Evolutionary conservation across 2,113 vertebrate genomes (phyloP), one percentile per base, ranked within the genome.

Genomic region (Seriola dumerili): DNA sequence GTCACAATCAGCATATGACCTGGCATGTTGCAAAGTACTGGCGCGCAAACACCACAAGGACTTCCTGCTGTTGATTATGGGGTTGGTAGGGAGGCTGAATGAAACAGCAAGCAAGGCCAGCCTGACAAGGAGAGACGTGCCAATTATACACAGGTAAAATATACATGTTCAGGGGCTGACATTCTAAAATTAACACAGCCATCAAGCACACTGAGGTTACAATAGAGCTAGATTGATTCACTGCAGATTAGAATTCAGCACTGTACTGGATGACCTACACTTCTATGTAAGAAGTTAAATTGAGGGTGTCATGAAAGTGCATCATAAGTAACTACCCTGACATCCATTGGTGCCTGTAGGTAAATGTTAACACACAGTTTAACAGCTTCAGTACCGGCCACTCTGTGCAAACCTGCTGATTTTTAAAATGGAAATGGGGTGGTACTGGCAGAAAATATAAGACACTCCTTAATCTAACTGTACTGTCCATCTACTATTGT

Each of bases 41-140:
- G 76, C 42, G 83, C 63, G 32, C 82, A 88, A 86, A 88, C 70
- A 65, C 54, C 79, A 77, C 80, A 48, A 79, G 25, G 65, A 94
- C 93, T 94, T 95, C 93, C 93, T 94, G 86, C 77, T 48, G 75
- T 66, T 94, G 91, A 95, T 94, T 94, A 94, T 50, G 70, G 94
- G 94, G 86, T 94, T 92, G 81, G 84, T 78, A 25, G 36, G 58
- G 76, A 78, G 58, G 69, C 71, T 88, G 84, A 92, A 87, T 81
- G 85, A 89, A 89, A 84, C 81, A 8, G 77, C 36, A 55, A 73
- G 76, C 36, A 25, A 63, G 50, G 85, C 84, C 86, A 80, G 77
- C 74, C 48, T 62, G 68, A 89, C 89, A 68, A 78, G 70, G 84
- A 82, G 32, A 91, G 79, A 93, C 86, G 85, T 93, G 89, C 90